These are phyloP conservation scores for Dolomedes plantarius DNA, from an alignment of 2,888 invertebrate species.

Conservation along the genomic window DNA sequence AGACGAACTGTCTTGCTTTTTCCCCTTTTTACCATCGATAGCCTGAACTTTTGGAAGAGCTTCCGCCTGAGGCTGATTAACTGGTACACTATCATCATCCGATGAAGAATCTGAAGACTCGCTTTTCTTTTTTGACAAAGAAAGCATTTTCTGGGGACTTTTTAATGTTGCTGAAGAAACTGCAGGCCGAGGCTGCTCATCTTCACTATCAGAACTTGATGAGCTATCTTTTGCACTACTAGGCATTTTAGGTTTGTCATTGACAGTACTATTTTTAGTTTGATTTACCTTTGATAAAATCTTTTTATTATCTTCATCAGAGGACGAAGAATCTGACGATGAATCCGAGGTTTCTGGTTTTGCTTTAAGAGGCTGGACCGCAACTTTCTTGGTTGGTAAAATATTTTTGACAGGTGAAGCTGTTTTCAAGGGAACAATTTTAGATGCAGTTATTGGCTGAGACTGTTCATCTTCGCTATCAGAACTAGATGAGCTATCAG, in stretches of 20 bases:
- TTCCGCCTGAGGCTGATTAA: too few relatives aligned
- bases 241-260: neutral
- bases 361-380: neutral
- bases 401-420: neutral
- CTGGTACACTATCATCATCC: too few relatives aligned
- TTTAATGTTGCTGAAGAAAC: neutral
- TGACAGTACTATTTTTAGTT: neutral
- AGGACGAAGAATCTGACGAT: constrained; percentile 1
- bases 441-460: neutral
- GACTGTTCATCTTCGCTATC: constrained; percentile 21
- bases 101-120: too few relatives aligned
- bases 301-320: too few relatives aligned
- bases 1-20: neutral
- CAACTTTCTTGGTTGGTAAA: neutral
- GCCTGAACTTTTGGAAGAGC: too few relatives aligned
- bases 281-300: too few relatives aligned
- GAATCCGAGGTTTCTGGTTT: constrained; percentile 16
- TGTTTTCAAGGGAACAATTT: too few relatives aligned
- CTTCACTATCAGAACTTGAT: constrained; percentile 1
- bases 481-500: constrained; percentile 19
- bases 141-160: neutral
- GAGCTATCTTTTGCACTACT: constrained; percentile 7
- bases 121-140: neutral
- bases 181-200: neutral
- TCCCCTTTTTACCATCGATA: too few relatives aligned